A percentile compares a stretch with the other conserved stretches of the same genome.
These are phyloP conservation scores for Kryptolebias marmoratus DNA, from an alignment of 2,113 vertebrate genomes.

Conservation along the genomic window DNA sequence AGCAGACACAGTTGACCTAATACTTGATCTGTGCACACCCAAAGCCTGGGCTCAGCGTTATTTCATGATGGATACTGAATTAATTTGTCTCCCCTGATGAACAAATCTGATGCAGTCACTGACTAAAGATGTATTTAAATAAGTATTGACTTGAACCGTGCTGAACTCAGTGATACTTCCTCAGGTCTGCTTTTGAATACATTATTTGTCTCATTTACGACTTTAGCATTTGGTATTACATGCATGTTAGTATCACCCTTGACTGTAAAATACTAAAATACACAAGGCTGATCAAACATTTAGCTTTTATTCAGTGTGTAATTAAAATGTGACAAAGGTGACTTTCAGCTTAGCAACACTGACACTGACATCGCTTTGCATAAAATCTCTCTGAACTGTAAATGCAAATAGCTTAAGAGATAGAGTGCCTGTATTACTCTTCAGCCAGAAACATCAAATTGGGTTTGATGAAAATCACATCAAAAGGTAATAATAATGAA, in stretches of 20 bases:
- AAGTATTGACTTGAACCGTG: constrained; percentile 37
- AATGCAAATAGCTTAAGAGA: too few species aligned
- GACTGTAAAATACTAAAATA: not conserved
- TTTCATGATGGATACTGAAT: constrained; percentile 55
- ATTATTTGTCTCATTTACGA: not conserved
- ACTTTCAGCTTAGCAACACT: too few species aligned
- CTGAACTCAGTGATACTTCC: constrained; percentile 41
- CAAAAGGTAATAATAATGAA: too few species aligned
- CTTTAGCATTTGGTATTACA: not conserved
- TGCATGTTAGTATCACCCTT: not conserved
- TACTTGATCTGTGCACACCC: constrained; percentile 47
- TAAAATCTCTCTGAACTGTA: too few species aligned
- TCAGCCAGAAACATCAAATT: too few species aligned
- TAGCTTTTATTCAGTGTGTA: too few species aligned
- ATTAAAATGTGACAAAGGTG: too few species aligned
- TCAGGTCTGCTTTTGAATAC: not conserved
- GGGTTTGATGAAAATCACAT: too few species aligned
- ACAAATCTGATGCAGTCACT: constrained; percentile 61
- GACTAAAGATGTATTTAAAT: constrained; percentile 25
- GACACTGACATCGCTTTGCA: too few species aligned
- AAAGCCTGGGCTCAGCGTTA: constrained; percentile 35
- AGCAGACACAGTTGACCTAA: constrained; percentile 36
- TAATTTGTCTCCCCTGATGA: constrained; percentile 51
- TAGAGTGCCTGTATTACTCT: too few species aligned
- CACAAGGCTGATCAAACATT: too few species aligned